Conservation (phyloP, 2,113 vertebrate genomes). For the Oryzias celebensis region DNA sequence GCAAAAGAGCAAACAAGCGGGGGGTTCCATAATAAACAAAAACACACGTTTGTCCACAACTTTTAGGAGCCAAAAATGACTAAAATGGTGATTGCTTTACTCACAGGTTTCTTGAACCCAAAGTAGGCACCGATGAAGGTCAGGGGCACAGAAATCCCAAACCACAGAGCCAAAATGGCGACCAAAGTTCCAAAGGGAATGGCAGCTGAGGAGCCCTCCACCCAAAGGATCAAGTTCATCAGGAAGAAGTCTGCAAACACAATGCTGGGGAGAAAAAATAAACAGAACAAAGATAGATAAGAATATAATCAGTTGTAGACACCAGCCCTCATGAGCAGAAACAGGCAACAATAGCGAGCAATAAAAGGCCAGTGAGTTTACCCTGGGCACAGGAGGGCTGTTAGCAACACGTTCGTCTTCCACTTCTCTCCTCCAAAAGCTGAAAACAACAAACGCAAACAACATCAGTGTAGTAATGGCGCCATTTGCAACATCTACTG, state of each 20-base stretch:
- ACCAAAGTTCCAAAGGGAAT: slow-evolving; percentile 95
- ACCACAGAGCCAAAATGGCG: slow-evolving; percentile 96
- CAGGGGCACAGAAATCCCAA: slow-evolving; percentile 96
- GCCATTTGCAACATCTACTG: neutral
- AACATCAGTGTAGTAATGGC: neutral
- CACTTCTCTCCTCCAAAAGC: slow-evolving; percentile 98
- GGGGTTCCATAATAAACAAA: neutral
- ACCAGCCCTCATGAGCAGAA: neutral
- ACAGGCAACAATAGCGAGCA: neutral
- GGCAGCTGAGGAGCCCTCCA: slow-evolving; percentile 95
- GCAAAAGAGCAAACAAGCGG: slow-evolving; percentile 6
- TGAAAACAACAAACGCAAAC: slow-evolving; percentile 57
- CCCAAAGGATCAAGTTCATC: slow-evolving; percentile 99
- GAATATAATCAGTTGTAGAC: neutral
- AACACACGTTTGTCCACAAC: neutral
- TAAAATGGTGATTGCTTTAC: slow-evolving; percentile 26
- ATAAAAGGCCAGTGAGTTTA: slow-evolving; percentile 63
- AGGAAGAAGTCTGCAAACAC: slow-evolving; percentile 98
- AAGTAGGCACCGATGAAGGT: slow-evolving; percentile 96
- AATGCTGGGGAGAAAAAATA: slow-evolving; percentile 75
- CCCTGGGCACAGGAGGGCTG: slow-evolving; percentile 96
- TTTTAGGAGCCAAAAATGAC: neutral
- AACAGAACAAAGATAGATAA: slow-evolving; percentile 6
- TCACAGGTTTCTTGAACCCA: slow-evolving; percentile 94
- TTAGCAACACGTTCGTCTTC: slow-evolving; percentile 97